Percentiles rank a stretch among this genome's conserved stretches.
phyloP scores from a whole-genome alignment of 2,113 vertebrate genomes.

The Probosciger aterrimus region DNA sequence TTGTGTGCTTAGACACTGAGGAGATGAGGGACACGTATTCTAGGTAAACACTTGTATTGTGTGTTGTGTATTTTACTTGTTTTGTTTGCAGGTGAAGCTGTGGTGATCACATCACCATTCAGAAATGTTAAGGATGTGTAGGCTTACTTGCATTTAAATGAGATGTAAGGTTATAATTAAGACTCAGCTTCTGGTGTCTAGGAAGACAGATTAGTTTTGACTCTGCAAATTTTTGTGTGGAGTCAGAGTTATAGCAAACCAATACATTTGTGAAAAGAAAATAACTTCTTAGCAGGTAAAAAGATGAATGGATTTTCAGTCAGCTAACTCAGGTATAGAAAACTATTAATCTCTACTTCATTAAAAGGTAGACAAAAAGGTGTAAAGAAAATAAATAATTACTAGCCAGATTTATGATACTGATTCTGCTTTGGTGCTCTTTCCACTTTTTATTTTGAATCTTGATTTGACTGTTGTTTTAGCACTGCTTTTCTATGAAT shows the following conservation, averaged over 20 bases:
- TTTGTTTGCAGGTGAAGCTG: not conserved
- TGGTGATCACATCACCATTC: fast-evolving
- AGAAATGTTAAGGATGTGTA: not conserved
- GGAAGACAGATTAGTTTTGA: not conserved
- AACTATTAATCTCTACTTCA: not conserved
- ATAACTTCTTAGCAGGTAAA: not conserved
- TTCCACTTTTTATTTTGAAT: not conserved
- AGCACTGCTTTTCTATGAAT: not conserved
- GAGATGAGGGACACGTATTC: not conserved
- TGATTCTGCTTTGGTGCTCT: not conserved
- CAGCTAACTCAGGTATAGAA: not conserved
- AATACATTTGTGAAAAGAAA: not conserved
- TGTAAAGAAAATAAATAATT: not conserved
- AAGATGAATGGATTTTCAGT: not conserved
- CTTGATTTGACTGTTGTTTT: not conserved
- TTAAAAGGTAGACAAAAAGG: not conserved
- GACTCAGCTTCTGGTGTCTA: not conserved
- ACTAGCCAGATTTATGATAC: not conserved
- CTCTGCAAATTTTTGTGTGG: not conserved
- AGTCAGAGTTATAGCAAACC: not conserved
- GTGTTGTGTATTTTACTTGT: not conserved
- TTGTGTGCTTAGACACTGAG: not conserved
- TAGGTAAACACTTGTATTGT: not conserved
- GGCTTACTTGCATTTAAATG: not conserved
- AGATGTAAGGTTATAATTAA: not conserved